A percentile compares a stretch with the other conserved stretches of the same genome.
phyloP scores from a whole-genome alignment of 2,113 vertebrate genomes.

The Thalassoma bifasciatum region DNA sequence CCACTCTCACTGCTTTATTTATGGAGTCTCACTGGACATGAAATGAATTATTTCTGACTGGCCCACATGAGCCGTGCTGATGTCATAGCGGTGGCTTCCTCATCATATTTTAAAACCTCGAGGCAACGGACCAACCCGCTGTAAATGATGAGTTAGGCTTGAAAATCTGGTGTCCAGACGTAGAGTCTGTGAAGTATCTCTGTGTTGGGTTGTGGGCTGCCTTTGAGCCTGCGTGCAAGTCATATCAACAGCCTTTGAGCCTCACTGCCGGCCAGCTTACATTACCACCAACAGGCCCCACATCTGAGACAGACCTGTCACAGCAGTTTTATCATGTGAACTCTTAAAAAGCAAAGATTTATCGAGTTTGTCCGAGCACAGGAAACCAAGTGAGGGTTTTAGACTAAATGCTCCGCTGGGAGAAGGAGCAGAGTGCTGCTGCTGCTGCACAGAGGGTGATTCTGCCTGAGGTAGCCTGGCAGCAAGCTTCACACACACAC shows the following conservation, averaged over 20 bases:
- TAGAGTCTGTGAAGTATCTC: not conserved
- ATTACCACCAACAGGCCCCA: conserved; percentile 29
- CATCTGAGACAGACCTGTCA: conserved; percentile 32
- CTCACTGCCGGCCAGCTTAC: conserved; percentile 18
- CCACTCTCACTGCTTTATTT: not conserved
- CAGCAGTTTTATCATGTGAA: conserved; percentile 54
- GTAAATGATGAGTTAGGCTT: not conserved
- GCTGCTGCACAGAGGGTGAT: conserved; percentile 44
- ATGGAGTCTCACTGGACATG: not conserved
- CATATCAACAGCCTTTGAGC: conserved; percentile 42
- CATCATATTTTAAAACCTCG: no score
- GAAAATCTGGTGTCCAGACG: not conserved
- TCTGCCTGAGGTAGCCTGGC: conserved; percentile 47
- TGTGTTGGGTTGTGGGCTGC: conserved; percentile 7
- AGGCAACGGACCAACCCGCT: not conserved
- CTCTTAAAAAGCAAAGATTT: conserved; percentile 58
- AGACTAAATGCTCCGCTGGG: conserved; percentile 63
- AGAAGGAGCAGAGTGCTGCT: conserved; percentile 42
- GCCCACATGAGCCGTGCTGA: not conserved
- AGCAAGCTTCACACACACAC: conserved; percentile 27
- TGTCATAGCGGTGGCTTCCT: no score
- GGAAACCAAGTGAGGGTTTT: conserved; percentile 42
- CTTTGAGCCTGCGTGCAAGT: conserved; percentile 11
- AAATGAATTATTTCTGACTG: not conserved
- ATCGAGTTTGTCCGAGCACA: conserved; percentile 43